Conservation (phyloP, 2,797 vertebrate species). For the Takifugu ocellatus region DNA sequence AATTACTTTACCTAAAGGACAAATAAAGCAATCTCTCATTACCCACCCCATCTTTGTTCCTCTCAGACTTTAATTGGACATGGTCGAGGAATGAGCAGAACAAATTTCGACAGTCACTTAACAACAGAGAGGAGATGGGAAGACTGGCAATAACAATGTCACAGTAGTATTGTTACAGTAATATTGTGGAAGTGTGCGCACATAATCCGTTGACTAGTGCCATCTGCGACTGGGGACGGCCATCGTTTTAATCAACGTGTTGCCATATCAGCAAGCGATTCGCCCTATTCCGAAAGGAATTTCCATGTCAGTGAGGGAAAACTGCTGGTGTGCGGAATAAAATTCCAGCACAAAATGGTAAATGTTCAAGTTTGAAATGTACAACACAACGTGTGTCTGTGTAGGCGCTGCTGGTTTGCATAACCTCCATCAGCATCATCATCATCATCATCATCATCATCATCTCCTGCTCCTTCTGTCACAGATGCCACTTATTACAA, state of each 20-base stretch:
- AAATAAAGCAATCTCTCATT: conserved; percentile 61
- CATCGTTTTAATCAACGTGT: conserved; percentile 65
- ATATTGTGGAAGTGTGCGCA: conserved; percentile 54
- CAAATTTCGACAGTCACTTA: conserved; percentile 60
- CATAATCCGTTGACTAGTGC: conserved; percentile 64
- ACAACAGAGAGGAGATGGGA: conserved; percentile 46
- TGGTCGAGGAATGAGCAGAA: conserved; percentile 57
- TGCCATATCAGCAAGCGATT: conserved; percentile 47
- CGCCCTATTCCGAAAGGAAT: conserved; percentile 62
- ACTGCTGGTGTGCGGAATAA: conserved; percentile 11
- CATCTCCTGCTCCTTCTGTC: conserved; percentile 42
- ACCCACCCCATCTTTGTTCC: conserved; percentile 37
- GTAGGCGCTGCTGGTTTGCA: conserved; percentile 44
- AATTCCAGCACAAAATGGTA: neutral
- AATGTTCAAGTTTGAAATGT: conserved; percentile 9
- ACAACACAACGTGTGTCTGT: conserved; percentile 9
- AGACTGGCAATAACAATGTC: conserved; percentile 41
- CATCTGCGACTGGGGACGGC: conserved; percentile 53
- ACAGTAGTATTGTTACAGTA: conserved; percentile 26
- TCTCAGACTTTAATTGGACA: conserved; percentile 69
- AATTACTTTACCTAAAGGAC: conserved; percentile 71
- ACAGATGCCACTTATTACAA: conserved; percentile 54
- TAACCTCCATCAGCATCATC: conserved; percentile 39
- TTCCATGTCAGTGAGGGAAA: conserved; percentile 42
- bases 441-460: conserved; percentile 14